These are phyloP conservation scores for Phalacrocorax aristotelis DNA, from an alignment of 2,113 vertebrate genomes.

Conservation along the genomic window DNA sequence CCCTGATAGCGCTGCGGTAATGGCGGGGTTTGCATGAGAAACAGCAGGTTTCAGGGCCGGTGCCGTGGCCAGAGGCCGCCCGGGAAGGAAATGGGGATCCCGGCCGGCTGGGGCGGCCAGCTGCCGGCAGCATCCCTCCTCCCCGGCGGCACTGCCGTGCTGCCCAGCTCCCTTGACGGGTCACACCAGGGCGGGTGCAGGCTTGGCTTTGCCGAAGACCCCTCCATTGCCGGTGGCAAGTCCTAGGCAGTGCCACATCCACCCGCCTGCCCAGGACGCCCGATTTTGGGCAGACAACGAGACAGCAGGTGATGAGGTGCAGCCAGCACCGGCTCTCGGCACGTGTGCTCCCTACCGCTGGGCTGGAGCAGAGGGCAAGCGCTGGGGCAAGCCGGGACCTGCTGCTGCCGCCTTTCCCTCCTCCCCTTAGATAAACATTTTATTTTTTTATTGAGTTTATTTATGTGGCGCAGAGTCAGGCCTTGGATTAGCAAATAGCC, in stretches of 20 bases:
- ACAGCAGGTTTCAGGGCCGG: neutral
- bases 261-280: fast-evolving
- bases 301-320: neutral
- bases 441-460: neutral
- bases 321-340: fast-evolving
- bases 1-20: neutral
- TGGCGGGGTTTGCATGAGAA: neutral
- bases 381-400: neutral
- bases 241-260: neutral
- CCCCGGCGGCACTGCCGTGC: fast-evolving
- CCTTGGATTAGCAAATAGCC: neutral
- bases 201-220: neutral
- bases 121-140: neutral
- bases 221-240: fast-evolving
- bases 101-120: fast-evolving
- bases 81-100: neutral
- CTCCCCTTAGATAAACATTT: neutral
- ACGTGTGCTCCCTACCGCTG: fast-evolving
- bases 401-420: neutral
- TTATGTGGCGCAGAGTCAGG: neutral
- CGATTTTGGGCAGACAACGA: fast-evolving
- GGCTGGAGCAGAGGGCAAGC: neutral
- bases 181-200: fast-evolving
- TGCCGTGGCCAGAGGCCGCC: neutral
- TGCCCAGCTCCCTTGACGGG: neutral